Conservation (phyloP, 2,113 vertebrate genomes). For the Sclerurus mexicanus region DNA sequence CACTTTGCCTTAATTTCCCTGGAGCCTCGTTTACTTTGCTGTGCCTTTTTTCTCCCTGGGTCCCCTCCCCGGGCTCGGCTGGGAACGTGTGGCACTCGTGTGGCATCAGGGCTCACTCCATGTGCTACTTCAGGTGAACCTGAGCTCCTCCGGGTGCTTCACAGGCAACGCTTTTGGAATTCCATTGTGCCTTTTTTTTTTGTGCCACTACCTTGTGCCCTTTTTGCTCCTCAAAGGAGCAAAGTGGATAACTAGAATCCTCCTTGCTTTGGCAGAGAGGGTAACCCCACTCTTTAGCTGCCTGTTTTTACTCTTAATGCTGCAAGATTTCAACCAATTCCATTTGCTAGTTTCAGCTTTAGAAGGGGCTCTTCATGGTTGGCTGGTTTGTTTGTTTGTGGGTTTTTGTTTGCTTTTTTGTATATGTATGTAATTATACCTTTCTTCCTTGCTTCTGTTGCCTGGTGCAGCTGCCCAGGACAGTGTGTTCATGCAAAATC, state of each 20-base stretch:
- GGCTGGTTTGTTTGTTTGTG: background rate
- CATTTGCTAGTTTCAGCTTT: background rate
- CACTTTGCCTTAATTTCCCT: constrained; percentile 53
- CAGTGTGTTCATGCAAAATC: background rate
- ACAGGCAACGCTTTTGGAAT: accelerated
- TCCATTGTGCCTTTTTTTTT: no score
- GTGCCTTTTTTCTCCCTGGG: background rate
- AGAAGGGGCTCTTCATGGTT: background rate
- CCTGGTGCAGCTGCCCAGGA: background rate
- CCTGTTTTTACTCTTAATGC: background rate
- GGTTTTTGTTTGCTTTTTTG: background rate
- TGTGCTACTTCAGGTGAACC: background rate
- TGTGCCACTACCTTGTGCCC: accelerated
- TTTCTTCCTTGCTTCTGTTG: background rate
- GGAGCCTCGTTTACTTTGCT: constrained; percentile 10
- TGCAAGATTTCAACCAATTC: background rate
- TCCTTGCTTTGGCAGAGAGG: no score
- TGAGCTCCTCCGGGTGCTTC: accelerated
- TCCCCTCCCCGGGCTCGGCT: background rate
- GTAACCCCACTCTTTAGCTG: accelerated
- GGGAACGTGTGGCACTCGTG: background rate
- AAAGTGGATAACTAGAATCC: background rate
- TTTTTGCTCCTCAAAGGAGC: background rate
- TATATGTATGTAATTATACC: background rate
- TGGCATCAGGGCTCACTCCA: background rate